phyloP scores from a whole-genome alignment of 2,888 invertebrate genomes.

The Deroplatys truncata region DNA sequence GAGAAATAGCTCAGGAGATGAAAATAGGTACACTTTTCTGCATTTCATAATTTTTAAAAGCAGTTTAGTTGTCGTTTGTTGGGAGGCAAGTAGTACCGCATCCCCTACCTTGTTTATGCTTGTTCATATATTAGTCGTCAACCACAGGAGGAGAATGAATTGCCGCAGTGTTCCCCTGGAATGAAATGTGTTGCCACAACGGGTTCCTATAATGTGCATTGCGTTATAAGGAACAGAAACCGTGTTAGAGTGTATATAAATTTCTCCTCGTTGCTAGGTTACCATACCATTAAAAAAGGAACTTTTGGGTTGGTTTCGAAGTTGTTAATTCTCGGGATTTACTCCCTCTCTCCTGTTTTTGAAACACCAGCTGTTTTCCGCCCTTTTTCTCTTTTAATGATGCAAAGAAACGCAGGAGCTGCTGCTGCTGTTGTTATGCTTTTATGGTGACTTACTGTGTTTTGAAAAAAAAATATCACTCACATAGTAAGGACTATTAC shows the following conservation, averaged over 20 bases:
- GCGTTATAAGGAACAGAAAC: not conserved
- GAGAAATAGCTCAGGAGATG: not conserved
- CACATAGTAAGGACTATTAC: too few relatives aligned
- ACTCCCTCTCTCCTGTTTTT: not conserved
- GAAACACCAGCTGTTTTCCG: not conserved
- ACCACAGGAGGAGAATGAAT: not conserved
- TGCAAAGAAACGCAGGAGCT: not conserved
- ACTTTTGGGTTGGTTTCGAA: not conserved
- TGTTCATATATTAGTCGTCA: not conserved
- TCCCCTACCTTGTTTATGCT: not conserved
- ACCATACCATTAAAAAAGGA: not conserved
- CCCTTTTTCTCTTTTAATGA: not conserved
- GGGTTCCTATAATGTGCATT: not conserved
- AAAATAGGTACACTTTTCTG: not conserved
- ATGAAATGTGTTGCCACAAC: not conserved
- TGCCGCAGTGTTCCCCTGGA: not conserved
- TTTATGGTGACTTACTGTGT: too few relatives aligned
- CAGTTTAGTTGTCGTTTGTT: not conserved
- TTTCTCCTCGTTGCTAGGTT: not conserved
- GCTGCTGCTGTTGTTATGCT: too few relatives aligned
- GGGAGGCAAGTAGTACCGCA: not conserved
- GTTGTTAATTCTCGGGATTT: not conserved
- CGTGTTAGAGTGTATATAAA: not conserved
- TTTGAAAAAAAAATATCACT: too few relatives aligned
- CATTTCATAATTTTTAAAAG: not conserved